Percentiles rank a stretch among this genome's conserved stretches.
phyloP scores from a whole-genome alignment of 2,113 vertebrate species.

The Cyphomyrus plagiostoma region DNA sequence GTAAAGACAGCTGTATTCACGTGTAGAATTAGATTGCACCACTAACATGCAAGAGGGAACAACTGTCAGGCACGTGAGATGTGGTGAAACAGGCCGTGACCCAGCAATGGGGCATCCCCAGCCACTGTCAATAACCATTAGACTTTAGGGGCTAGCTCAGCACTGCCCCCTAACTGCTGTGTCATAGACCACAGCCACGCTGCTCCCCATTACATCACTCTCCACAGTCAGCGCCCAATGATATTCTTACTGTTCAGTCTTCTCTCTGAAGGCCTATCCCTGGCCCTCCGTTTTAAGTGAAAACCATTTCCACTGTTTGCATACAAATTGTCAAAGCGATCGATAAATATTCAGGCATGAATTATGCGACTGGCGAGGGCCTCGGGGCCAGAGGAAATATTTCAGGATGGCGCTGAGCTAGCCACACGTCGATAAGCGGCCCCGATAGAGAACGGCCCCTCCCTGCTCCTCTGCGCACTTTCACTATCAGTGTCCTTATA shows the following conservation, averaged over 20 bases:
- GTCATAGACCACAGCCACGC: slow-evolving; percentile 50
- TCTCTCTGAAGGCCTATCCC: slow-evolving; percentile 41
- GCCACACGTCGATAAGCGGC: not conserved
- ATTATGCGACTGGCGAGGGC: not conserved
- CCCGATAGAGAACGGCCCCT: not conserved
- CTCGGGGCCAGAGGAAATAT: not conserved
- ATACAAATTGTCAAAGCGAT: slow-evolving; percentile 51
- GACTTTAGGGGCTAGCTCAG: slow-evolving; percentile 58
- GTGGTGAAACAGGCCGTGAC: slow-evolving; percentile 66
- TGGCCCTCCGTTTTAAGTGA: slow-evolving; percentile 37
- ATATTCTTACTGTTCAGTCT: slow-evolving; percentile 47
- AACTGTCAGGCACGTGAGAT: slow-evolving; percentile 20
- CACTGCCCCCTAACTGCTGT: slow-evolving; percentile 58
- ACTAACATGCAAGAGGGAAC: slow-evolving; percentile 43
- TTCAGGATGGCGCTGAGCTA: not conserved
- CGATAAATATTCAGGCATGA: slow-evolving; percentile 45
- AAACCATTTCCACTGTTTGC: slow-evolving; percentile 50
- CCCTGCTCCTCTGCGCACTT: not conserved
- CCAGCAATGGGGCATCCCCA: slow-evolving; percentile 64
- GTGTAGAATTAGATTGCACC: slow-evolving; percentile 37
- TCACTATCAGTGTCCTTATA: not conserved
- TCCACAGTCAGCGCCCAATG: slow-evolving; percentile 54
- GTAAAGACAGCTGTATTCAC: slow-evolving; percentile 34
- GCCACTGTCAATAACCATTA: slow-evolving; percentile 70
- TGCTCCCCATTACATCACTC: slow-evolving; percentile 59